phyloP scores from a whole-genome alignment of 2,113 vertebrate genomes.

The Pelmatolapia mariae region DNA sequence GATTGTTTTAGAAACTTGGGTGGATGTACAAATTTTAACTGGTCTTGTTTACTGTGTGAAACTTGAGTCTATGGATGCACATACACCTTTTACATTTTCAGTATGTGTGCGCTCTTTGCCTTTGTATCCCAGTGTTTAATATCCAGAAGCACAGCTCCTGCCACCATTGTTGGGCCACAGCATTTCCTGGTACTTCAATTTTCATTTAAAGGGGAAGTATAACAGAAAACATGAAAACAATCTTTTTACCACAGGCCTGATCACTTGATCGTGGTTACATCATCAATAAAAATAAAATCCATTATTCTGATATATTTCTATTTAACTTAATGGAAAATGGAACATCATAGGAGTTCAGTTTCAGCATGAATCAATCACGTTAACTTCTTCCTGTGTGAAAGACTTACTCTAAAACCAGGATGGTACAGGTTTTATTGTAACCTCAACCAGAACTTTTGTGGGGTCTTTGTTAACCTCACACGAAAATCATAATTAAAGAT shows the following conservation, averaged over 20 bases:
- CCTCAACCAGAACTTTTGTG: not conserved
- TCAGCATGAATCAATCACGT: not conserved
- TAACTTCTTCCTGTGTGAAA: not conserved
- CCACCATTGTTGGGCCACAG: not conserved
- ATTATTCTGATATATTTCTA: not conserved
- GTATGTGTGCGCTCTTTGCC: not conserved
- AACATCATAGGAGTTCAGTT: not conserved
- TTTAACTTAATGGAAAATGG: not conserved
- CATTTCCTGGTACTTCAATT: not conserved
- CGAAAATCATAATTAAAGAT: not conserved
- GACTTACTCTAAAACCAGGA: not conserved
- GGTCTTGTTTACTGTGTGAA: not conserved
- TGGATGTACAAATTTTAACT: not conserved
- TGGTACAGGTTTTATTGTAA: not conserved
- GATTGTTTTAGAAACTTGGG: not conserved
- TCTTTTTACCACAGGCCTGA: not conserved
- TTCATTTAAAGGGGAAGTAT: not conserved
- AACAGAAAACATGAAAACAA: not conserved
- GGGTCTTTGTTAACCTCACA: not conserved
- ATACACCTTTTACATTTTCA: not conserved
- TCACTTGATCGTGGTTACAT: not conserved
- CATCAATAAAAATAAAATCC: not conserved
- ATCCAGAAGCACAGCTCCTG: not conserved
- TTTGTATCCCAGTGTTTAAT: not conserved
- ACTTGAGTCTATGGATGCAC: not conserved